Conservation (phyloP, 1,140 invertebrate species). For the Drosophila ambigua region DNA sequence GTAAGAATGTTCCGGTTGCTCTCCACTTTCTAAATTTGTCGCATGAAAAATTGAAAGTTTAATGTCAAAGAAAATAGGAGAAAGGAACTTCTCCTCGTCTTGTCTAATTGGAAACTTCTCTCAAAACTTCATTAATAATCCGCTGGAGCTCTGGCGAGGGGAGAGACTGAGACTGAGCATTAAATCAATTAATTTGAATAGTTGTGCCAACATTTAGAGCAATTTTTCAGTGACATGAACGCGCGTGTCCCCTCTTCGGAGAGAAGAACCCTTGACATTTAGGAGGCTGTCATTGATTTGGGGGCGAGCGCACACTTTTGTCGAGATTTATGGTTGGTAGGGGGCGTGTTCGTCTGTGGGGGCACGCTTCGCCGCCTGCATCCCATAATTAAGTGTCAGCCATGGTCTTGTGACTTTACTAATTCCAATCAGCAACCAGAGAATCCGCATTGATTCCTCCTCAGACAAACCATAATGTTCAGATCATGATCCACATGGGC, state of each 20-base stretch:
- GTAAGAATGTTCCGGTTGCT: background rate
- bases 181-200: conserved; percentile 82
- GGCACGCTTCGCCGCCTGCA: conserved; percentile 67
- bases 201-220: conserved; percentile 74
- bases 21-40: conserved; percentile 49
- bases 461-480: conserved; percentile 42
- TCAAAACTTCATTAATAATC: conserved; percentile 75
- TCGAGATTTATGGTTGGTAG: conserved; percentile 61
- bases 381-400: conserved; percentile 77
- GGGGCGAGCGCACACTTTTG: conserved; percentile 18
- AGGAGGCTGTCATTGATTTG: conserved; percentile 12
- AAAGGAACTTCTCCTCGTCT: conserved; percentile 13
- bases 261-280: conserved; percentile 38
- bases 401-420: conserved; percentile 77
- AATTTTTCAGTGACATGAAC: conserved; percentile 70
- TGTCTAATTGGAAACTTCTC: conserved; percentile 72
- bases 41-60: conserved; percentile 64
- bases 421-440: conserved; percentile 68
- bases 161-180: conserved; percentile 36
- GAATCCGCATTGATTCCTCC: conserved; percentile 45
- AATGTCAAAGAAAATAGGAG: conserved; percentile 23
- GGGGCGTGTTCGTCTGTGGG: conserved; percentile 10
- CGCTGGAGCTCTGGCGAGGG: background rate
- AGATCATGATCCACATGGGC: conserved; percentile 44
- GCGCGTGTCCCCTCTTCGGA: conserved; percentile 16